Evolutionary conservation across 2,797 vertebrate genomes (phyloP).

Genomic region (Notoglanidium macrostoma): DNA sequence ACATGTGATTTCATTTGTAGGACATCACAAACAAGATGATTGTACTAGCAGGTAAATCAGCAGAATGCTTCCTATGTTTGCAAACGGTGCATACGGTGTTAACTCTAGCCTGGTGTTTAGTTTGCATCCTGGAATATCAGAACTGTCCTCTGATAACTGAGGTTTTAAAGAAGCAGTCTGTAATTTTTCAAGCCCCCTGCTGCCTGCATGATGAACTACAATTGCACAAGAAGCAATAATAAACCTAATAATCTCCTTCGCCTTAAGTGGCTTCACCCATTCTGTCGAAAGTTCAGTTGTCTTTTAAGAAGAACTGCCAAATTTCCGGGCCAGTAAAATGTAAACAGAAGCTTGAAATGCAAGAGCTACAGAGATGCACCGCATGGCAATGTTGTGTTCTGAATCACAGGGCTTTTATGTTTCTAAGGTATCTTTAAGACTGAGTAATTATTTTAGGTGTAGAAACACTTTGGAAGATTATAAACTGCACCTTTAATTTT

Average conservation of each 20-base stretch:
- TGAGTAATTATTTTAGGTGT: neutral
- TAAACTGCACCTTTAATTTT: neutral
- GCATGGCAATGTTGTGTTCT: neutral
- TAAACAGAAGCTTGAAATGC: neutral
- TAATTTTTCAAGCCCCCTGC: neutral
- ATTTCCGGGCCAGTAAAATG: neutral
- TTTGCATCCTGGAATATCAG: neutral
- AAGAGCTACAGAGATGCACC: neutral
- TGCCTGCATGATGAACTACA: neutral
- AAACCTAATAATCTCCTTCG: neutral
- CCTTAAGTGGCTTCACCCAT: neutral
- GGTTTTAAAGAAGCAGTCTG: neutral
- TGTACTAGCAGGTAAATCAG: neutral
- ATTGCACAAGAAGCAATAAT: neutral
- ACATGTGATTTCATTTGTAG: neutral
- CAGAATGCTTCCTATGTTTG: neutral
- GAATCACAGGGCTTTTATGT: neutral
- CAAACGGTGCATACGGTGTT: neutral
- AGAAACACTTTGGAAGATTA: neutral
- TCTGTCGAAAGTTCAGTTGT: neutral
- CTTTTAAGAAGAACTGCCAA: neutral
- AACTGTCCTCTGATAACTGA: neutral
- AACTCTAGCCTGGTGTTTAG: neutral
- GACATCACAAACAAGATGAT: too few relatives aligned
- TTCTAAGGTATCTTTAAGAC: neutral